Evolutionary conservation across 2,113 vertebrate genomes (phyloP).

Genomic region (Melospiza georgiana): DNA sequence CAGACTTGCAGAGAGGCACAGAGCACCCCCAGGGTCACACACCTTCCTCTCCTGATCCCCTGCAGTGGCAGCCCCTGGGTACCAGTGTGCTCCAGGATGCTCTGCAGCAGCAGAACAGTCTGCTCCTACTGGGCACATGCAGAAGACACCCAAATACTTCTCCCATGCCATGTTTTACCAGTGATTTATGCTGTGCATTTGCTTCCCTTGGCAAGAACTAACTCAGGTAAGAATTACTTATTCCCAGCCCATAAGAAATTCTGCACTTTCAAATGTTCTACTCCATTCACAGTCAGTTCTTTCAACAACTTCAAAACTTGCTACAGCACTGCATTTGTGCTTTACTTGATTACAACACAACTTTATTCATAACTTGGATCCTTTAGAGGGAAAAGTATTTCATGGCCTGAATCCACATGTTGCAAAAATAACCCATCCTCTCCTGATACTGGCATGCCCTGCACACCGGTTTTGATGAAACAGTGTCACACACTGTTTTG

Average conservation of each 20-base stretch:
- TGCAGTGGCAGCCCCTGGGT: not conserved
- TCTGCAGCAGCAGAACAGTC: not conserved
- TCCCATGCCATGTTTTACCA: not conserved
- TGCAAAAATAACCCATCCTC: not conserved
- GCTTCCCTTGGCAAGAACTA: not conserved
- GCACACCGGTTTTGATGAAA: not conserved
- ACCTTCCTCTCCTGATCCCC: not conserved
- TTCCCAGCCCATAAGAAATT: not conserved
- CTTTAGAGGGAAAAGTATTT: not conserved
- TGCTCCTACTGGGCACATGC: not conserved
- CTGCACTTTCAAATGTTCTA: not conserved
- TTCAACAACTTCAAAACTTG: not conserved
- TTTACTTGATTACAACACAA: not conserved
- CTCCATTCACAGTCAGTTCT: not conserved
- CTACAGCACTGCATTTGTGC: not conserved
- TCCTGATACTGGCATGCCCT: not conserved
- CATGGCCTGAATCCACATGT: not conserved
- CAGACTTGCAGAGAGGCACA: not conserved
- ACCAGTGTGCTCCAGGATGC: no score
- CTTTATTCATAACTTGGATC: not conserved
- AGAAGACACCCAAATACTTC: not conserved
- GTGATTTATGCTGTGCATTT: not conserved
- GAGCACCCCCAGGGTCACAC: not conserved
- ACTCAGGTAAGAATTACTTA: not conserved
- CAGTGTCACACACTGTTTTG: no score